Base-by-base conservation (phyloP, 2,888 invertebrate species). In the Pantelozetes paolii region DNA sequence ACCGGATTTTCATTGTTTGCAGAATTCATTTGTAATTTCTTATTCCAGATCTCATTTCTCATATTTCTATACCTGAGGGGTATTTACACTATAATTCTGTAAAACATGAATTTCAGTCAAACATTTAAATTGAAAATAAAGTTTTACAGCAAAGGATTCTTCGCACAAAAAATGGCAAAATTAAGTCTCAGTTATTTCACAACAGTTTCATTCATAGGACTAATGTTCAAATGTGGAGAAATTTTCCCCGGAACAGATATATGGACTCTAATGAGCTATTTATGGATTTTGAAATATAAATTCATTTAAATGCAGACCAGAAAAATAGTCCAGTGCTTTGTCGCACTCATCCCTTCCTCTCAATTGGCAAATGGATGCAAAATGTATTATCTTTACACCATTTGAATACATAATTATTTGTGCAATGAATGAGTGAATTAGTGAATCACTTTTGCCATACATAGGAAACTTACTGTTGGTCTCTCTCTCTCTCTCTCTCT, bases 361-460 rank as follows among this genome's bases (percentile, higher is more conserved):
- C 59, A 59, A 59, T 59, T 23, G 59, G 59, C 59, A 59, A 59
- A 59, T 59, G 59, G 59, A 28, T 50, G 20, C 15, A 59, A 59
- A 59, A 59, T 59, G 8, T 59, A 59, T 23, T 59, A 59, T 59
- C 59, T 8, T 59, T 59, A 59, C 59, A 59, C 59, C 18, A 59
- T 59, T 59, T 59, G 59, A 59, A 59, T 59, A 30, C 15, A n/a
- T 59, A 59, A 59, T 59, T 15, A 59, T 28, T 23, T 1, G 23
- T 5, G 28, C 13, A 20, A 50, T 18, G n/a, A 6, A 6, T 50
- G 50, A 50, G 6, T 50, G 50, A n/a, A 20, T 6, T 1, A n/a
- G 20, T n/a, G 20, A 20, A 18, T 6, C 50, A 59, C 11, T 23
- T 23, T 59, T 59, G 50, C n/a, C 20, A 50, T 9, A 50, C 59